phyloP scores from a whole-genome alignment of 2,113 vertebrate genomes.

The Serilophus lunatus region DNA sequence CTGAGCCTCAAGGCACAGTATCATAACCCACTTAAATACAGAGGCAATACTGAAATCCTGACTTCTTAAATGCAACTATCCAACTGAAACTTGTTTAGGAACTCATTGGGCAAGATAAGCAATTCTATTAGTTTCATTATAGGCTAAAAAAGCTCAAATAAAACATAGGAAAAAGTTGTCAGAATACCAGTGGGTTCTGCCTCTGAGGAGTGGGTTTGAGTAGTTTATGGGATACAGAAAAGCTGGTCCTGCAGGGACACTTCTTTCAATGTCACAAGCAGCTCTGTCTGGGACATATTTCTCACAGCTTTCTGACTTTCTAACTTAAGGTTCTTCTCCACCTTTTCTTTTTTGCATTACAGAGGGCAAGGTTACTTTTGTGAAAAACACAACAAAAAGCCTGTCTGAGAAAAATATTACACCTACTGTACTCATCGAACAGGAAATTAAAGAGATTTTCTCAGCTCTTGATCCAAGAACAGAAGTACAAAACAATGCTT shows the following conservation, averaged over 20 bases:
- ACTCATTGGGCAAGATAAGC: neutral
- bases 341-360: neutral
- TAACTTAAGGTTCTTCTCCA: neutral
- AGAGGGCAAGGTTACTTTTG: neutral
- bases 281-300: neutral
- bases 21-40: neutral
- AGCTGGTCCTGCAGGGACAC: neutral
- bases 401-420: neutral
- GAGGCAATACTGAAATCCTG: neutral
- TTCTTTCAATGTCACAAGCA: neutral
- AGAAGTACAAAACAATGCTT: conserved; percentile 33
- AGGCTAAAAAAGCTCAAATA: neutral
- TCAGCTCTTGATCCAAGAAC: neutral
- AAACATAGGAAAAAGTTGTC: neutral
- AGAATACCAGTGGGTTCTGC: neutral
- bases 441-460: conserved; percentile 17
- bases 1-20: neutral
- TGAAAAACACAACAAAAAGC: neutral
- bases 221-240: neutral
- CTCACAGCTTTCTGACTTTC: neutral
- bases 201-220: neutral
- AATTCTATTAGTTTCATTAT: neutral
- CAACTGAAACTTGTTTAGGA: neutral
- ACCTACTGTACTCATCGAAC: neutral
- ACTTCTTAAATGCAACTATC: neutral